Evolutionary conservation across 1,140 invertebrate species (phyloP), one percentile per base, ranked within the genome.

Genomic region (Musca domestica): DNA sequence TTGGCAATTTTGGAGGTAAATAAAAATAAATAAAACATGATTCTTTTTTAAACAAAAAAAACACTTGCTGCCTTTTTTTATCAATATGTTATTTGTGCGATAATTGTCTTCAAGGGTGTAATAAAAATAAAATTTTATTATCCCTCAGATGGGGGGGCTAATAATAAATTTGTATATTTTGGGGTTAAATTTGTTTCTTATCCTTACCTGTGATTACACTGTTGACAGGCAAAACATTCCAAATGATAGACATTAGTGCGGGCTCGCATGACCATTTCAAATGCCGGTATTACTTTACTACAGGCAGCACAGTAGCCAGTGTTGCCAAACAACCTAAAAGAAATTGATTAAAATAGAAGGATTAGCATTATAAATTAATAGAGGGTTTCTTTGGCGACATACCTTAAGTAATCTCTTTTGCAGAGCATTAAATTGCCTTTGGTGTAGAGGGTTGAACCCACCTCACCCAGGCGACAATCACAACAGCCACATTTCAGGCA

Each of bases 261-360:
- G 15, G 96, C 96, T 74, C 95, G 87, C 96, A 99, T 99, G 67
- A 98, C 97, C 95, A 98, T 97, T 83, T 98, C 96, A 82, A 98
- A 98, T 51, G 96, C 95, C 4, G 96, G 96, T 82, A 99, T 98
- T 75, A 95, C 92, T 86, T 98, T 98, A 82, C 92, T 92, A 84
- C 94, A 96, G 17, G 95, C 95, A 34, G 95, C 92, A 85, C 96
- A 98, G 82, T 94, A 92, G 34, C 92, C 92, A n/a, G 92, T 94
- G 74, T 91, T 93, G 41, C 92, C 92, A 77, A 95, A 95, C 74
- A 95, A 86, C 83, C 89, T 90, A 75, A 61, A 71, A 69, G 9
- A 65, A 47, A 25, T 1, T 54, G 2, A 48, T 14, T 41, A 41
- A 65, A 69, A 46, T 17, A 27, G 14, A n/a, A 49, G n/a, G 4